phyloP scores from a whole-genome alignment of 1,140 invertebrate species.

The Trichomalopsis sarcophagae region DNA sequence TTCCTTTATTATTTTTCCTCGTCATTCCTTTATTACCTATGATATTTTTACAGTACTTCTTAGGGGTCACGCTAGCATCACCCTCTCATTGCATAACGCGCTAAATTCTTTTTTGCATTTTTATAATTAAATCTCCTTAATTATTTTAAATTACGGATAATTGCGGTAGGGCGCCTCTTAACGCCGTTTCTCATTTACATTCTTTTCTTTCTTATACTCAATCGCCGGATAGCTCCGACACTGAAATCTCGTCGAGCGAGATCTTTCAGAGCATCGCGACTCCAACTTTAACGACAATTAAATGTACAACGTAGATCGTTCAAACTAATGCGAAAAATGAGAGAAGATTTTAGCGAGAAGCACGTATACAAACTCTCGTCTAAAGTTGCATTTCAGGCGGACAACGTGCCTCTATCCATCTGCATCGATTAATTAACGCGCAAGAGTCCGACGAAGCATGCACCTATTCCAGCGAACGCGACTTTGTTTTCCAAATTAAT shows the following conservation, averaged over 20 bases:
- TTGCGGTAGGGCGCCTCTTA: constrained; percentile 29
- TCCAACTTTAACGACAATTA: constrained; percentile 31
- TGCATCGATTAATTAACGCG: not conserved
- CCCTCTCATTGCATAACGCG: not conserved
- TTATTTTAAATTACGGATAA: constrained; percentile 46
- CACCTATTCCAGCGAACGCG: not conserved
- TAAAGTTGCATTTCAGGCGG: not conserved
- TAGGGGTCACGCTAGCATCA: constrained; percentile 13
- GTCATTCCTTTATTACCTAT: constrained; percentile 8
- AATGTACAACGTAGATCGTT: constrained; percentile 15
- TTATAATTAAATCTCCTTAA: constrained; percentile 47
- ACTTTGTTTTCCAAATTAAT: not conserved
- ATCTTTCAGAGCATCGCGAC: not conserved
- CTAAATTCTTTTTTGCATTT: constrained; percentile 21
- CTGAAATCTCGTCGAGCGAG: not conserved
- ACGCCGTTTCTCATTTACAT: constrained; percentile 5
- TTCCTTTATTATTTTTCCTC: not conserved
- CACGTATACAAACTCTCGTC: constrained; percentile 23
- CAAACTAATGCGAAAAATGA: not conserved
- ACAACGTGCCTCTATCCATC: too few species aligned
- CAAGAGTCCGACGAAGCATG: not conserved
- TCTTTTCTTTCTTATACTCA: too few species aligned
- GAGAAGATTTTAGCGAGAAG: not conserved
- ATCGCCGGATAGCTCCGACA: not conserved
- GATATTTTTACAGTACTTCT: constrained; percentile 48